Evolutionary conservation across 1,140 invertebrate genomes (phyloP).

Genomic region (Nomia melanderi): DNA sequence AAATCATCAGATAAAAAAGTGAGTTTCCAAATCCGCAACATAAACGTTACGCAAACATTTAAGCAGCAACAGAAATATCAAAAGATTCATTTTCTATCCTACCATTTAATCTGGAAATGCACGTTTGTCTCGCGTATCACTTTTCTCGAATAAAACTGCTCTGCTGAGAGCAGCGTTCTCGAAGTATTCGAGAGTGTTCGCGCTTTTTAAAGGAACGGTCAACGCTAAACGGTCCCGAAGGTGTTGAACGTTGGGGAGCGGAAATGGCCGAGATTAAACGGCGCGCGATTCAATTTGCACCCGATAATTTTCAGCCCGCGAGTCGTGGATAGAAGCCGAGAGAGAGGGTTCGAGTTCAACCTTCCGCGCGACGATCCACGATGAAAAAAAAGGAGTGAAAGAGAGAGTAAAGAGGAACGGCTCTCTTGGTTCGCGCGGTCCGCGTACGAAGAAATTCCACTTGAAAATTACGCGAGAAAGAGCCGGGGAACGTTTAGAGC

Average conservation of each 20-base stretch:
- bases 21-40: too few relatives aligned
- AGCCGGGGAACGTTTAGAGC: background rate
- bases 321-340: background rate
- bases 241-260: background rate
- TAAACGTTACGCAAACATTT: too few relatives aligned
- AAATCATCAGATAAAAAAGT: too few relatives aligned
- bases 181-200: too few relatives aligned
- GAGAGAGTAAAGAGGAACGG: too few relatives aligned
- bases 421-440: background rate
- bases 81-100: too few relatives aligned
- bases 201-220: background rate
- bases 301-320: conserved; percentile 8
- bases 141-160: too few relatives aligned
- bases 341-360: background rate
- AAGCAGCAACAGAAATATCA: too few relatives aligned
- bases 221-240: background rate
- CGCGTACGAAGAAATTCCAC: conserved; percentile 10
- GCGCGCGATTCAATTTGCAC: conserved; percentile 10
- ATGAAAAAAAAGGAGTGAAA: background rate
- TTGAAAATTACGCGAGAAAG: conserved; percentile 19
- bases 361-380: background rate
- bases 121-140: too few relatives aligned
- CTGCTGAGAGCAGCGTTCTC: too few relatives aligned
- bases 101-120: too few relatives aligned
- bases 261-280: background rate